Evolutionary conservation across 2,797 vertebrate genomes (phyloP), one percentile per base, ranked within the genome.

Genomic region (Anableps anableps): DNA sequence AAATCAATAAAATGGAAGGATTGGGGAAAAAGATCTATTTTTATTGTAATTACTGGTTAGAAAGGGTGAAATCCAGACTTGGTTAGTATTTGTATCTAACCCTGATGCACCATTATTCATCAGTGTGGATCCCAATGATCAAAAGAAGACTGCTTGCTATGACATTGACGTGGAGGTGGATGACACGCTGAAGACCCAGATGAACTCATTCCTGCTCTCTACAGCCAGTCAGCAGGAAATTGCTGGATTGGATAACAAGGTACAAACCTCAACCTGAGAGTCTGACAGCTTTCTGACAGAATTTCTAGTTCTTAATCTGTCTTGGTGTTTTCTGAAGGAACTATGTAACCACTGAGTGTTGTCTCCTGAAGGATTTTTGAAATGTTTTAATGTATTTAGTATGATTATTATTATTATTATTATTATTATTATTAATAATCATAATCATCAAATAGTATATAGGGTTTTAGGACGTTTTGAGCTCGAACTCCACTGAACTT

Each of bases 181-280:
- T 0, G 99, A 99, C 86, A 99, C 98, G 0, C 93, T 99, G 89
- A 99, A 99, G 95, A 99, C 99, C 11, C 99, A 99, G 95, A 99
- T 99, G 99, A 99, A 99, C 95, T 99, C 98, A 76, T 99, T 99
- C 84, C 95, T 99, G 88, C 96, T 99, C 0, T 99, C 99, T 77
- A 99, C 99, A 13, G 98, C 99, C 89, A 99, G 99, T 89, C 99
- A 99, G 83, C 99, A 99, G 94, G 99, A 99, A 89, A 99, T 99
- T 14, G 99, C 99, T 53, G 97, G 98, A 79, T 93, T 99, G 90
- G 99, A 99, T 94, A 99, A 99, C 92, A 99, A 99, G 98, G 99
- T 99, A 71, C 31, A 55, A 17, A 55, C 72, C 43, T 38, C 58
- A 0, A 8, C 36, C 10, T 0, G 31, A 1, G 17, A 19, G 10